Conservation (phyloP, 2,888 invertebrate species). For the Teinopalpus imperialis region DNA sequence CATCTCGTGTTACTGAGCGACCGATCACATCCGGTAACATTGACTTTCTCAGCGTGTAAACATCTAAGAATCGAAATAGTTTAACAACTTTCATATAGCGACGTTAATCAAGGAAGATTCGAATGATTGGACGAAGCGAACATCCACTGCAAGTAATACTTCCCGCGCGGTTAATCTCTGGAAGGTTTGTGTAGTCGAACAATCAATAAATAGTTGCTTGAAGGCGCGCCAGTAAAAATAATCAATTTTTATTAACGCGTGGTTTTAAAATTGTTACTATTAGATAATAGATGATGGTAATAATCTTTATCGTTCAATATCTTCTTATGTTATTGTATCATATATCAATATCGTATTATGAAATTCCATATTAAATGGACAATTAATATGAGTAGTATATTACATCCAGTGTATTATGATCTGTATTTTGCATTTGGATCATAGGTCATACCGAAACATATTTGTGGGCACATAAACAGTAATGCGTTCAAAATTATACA, state of each 20-base stretch:
- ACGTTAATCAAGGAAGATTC: conserved; percentile 39
- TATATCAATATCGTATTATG: too few relatives aligned
- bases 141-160: not conserved
- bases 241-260: conserved; percentile 16
- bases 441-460: conserved; percentile 9
- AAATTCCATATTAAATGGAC: too few relatives aligned
- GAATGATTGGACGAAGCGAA: not conserved
- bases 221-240: conserved; percentile 16
- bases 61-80: conserved; percentile 59
- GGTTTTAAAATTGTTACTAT: conserved; percentile 4
- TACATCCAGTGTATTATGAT: too few relatives aligned
- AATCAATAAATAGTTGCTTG: conserved; percentile 3
- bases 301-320: too few relatives aligned
- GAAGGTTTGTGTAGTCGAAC: not conserved
- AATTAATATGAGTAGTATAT: too few relatives aligned
- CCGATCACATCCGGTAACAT: conserved; percentile 74
- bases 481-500: not conserved
- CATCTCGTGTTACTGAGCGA: conserved; percentile 66
- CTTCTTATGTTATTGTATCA: too few relatives aligned
- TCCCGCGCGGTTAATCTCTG: not conserved
- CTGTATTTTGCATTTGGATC: conserved; percentile 7
- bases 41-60: conserved; percentile 74
- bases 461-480: not conserved
- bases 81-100: conserved; percentile 42
- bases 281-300: conserved; percentile 9